A percentile compares a stretch with the other conserved stretches of the same genome.
Evolutionary conservation across 2,797 vertebrate genomes (phyloP).

Genomic region (Yasuhikotakia modesta): DNA sequence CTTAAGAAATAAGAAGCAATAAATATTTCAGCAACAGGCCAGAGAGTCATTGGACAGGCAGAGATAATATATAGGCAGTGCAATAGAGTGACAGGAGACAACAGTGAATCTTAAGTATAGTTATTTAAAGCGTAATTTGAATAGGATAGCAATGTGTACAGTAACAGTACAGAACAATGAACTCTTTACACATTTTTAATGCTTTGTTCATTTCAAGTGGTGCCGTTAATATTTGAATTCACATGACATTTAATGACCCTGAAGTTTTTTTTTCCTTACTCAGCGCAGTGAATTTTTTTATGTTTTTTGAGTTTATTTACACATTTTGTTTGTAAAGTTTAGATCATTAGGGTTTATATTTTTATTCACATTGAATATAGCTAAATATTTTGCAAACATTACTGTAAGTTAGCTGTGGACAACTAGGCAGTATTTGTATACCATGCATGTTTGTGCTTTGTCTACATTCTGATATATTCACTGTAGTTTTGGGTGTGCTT

Average conservation of each 20-base stretch:
- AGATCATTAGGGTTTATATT: conserved; percentile 68
- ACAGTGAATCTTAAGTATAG: conserved; percentile 67
- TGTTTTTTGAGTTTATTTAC: conserved; percentile 64
- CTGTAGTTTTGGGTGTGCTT: conserved; percentile 33
- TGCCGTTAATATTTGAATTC: conserved; percentile 68
- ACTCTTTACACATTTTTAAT: conserved; percentile 52
- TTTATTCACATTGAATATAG: conserved; percentile 67
- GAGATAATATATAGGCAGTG: conserved; percentile 71
- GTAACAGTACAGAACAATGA: conserved; percentile 67
- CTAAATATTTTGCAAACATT: conserved; percentile 70
- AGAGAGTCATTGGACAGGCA: conserved; percentile 64
- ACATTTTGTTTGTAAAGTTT: conserved; percentile 58
- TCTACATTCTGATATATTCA: conserved; percentile 63
- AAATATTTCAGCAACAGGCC: conserved; percentile 78
- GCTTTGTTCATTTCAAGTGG: conserved; percentile 64
- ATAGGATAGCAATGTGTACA: conserved; percentile 71
- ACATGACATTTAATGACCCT: conserved; percentile 61
- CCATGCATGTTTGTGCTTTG: conserved; percentile 76
- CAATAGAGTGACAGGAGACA: conserved; percentile 67
- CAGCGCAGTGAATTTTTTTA: conserved; percentile 51
- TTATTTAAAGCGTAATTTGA: conserved; percentile 67
- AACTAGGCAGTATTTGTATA: conserved; percentile 68
- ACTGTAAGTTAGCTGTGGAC: conserved; percentile 72
- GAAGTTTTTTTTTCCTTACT: conserved; percentile 43
- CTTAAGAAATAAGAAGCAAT: conserved; percentile 81